Conservation (phyloP, 2,797 vertebrate species). For the Gouania willdenowi region DNA sequence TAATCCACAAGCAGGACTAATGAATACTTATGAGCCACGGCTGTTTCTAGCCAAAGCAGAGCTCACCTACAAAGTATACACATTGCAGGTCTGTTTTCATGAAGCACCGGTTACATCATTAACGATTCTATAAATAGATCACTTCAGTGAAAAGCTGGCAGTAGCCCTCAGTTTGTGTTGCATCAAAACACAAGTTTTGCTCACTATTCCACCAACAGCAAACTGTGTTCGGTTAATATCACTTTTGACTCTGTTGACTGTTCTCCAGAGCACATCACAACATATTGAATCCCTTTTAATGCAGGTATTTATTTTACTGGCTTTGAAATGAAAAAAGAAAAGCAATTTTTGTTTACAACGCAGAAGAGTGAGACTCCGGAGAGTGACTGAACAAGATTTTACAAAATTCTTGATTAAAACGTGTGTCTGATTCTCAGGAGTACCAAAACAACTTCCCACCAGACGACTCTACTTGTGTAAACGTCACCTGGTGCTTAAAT, state of each 20-base stretch:
- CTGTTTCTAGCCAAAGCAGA: conserved; percentile 32
- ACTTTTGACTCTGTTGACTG: conserved; percentile 4
- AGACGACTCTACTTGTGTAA: no score
- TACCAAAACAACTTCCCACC: no score
- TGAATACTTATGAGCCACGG: conserved; percentile 67
- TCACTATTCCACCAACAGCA: conserved; percentile 23
- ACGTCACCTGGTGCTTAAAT: no score
- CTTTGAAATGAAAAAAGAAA: no score
- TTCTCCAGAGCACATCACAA: conserved; percentile 10
- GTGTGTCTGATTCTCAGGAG: no score
- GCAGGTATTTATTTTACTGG: no score
- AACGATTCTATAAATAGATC: conserved; percentile 58
- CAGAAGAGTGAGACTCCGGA: no score
- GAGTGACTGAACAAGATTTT: no score
- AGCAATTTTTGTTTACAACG: no score
- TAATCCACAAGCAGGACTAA: conserved; percentile 53
- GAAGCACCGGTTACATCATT: conserved; percentile 56
- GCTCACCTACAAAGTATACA: conserved; percentile 18
- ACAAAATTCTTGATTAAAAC: no score
- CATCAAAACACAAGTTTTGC: conserved; percentile 22
- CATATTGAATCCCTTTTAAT: no score
- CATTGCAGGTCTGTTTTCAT: conserved; percentile 21
- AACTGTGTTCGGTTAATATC: conserved; percentile 19
- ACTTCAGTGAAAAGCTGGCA: conserved; percentile 37
- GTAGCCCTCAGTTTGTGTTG: conserved; percentile 14